Base-by-base conservation (phyloP, 2,797 vertebrate genomes). In the Falco peregrinus region DNA sequence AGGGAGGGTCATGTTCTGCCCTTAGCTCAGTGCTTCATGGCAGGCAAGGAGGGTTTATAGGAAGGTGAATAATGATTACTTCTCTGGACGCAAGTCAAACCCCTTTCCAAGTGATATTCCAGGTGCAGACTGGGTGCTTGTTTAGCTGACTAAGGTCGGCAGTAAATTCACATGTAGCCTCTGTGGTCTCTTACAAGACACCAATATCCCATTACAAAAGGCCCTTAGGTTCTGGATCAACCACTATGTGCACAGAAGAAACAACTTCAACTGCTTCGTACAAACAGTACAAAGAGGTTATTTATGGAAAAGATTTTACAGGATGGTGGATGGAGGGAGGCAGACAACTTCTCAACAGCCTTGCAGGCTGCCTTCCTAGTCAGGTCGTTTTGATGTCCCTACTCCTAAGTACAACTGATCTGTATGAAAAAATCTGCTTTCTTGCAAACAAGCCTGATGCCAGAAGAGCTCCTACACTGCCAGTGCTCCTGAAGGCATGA, bases 191-290 rank as follows among this genome's bases (percentile, higher is more conserved):
- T 35, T 16, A 33, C 16, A 33, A 13, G 47, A 11, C 8, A 43
- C 48, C 35, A 6, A 1, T 15, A 48, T 13, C 65, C 73, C 65
- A 5, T 26, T 37, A 28, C 59, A 33, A 60, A 71, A 0, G 1
- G 47, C 57, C 10, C 12, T 15, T 13, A 6, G 20, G 11, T 48
- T 73, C 41, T 45, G 47, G 33, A 45, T 37, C 41, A 29, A 37
- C 7, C 22, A 13, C 12, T 5, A 9, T 6, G 26, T 4, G 19
- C 22, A 50, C 26, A 43, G 74, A 33, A 79, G 41, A 19, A 61
- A 71, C 10, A 39, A n/a, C 39, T 18, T 39, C 48, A 48, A 11
- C 48, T 61, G n/a, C 41, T 22, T 18, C 53, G 29, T 37, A 73
- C n/a, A 20, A 29, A 67, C 16, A 83, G 56, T 16, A 69, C 26